These are phyloP conservation scores for Megaleporinus macrocephalus DNA, from an alignment of 2,113 vertebrate species.

Conservation along the genomic window DNA sequence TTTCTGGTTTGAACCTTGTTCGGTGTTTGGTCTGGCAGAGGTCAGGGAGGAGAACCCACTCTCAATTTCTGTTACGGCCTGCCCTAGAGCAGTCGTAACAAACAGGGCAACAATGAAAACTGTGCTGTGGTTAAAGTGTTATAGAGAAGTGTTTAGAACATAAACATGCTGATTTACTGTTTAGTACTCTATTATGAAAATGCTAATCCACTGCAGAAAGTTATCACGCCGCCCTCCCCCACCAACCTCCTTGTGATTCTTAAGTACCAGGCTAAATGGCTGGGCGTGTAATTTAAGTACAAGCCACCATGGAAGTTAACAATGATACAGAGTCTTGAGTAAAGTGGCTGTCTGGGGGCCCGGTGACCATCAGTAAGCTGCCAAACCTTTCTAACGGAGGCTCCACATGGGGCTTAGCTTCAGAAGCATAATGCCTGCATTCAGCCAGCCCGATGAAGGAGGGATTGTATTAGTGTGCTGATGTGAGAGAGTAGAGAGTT, in stretches of 20 bases:
- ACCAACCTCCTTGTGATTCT: conserved; percentile 8
- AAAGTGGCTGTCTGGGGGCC: conserved; percentile 3
- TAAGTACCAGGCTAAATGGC: conserved; percentile 25
- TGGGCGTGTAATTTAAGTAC: conserved; percentile 35
- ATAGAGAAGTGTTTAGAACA: not conserved
- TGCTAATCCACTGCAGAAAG: not conserved
- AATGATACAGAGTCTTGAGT: conserved; percentile 17
- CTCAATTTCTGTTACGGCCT: too few species aligned
- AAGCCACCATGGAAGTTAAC: conserved; percentile 30
- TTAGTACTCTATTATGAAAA: not conserved
- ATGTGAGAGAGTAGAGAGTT: conserved; percentile 31
- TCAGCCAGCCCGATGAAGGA: conserved; percentile 35
- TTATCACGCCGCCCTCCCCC: not conserved
- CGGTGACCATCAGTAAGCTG: conserved; percentile 13
- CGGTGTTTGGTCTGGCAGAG: too few species aligned
- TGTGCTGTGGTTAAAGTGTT: too few species aligned
- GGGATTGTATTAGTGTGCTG: conserved; percentile 40
- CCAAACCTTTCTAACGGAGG: not conserved
- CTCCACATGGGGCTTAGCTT: conserved; percentile 8
- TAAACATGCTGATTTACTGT: not conserved
- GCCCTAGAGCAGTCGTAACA: too few species aligned
- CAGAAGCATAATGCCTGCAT: conserved; percentile 50
- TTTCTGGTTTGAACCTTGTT: too few species aligned
- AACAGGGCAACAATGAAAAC: too few species aligned
- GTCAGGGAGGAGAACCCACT: too few species aligned